Evolutionary conservation across 1,140 invertebrate species (phyloP), one percentile per base, ranked within the genome.

Genomic region (Aricia agestis): DNA sequence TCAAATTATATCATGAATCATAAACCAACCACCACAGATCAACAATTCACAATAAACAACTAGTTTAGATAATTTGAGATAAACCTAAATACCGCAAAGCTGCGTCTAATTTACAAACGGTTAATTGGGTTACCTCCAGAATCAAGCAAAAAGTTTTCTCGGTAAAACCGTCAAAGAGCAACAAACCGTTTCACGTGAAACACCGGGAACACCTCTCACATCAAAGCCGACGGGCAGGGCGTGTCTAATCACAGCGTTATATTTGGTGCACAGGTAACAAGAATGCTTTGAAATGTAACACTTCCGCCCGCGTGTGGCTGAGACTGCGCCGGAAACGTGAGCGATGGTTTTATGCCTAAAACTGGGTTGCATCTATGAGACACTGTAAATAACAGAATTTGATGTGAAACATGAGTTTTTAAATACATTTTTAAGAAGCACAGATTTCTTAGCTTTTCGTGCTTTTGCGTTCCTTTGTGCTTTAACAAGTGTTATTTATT

Each of bases 251-350:
- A 72, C 77, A 75, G 78, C 80, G 52, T 73, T 82, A 84, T 85
- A 82, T 85, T 85, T 84, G 82, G 81, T 75, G 70, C 61, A 73
- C 74, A 76, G 74, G 77, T 78, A 78, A 78, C 74, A 74, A 77
- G 76, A 77, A 77, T 77, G 76, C 84, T 88, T 88, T 88, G 86
- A 88, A 86, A 88, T 78, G 78, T 74, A 76, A 88, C 82, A 86
- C 84, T 88, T 88, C 86, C 86, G 84, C 80, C 83, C 80, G 80
- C 78, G 70, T 63, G 59, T 25, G 17, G 18, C 18, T 19, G 10
- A 25, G 59, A 19, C 19, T 19, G 18, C 59, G 59, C 59, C 17
- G 17, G 59, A 63, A 19, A 63, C 18, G 6, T 2, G 18, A 9
- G 10, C 3, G n/a, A 17, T 11, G 7, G 59, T 63, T 63, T 63